Percentiles rank a stretch among this genome's conserved stretches.
Evolutionary conservation across 2,113 vertebrate species (phyloP).

Genomic region (Pelodiscus sinensis): DNA sequence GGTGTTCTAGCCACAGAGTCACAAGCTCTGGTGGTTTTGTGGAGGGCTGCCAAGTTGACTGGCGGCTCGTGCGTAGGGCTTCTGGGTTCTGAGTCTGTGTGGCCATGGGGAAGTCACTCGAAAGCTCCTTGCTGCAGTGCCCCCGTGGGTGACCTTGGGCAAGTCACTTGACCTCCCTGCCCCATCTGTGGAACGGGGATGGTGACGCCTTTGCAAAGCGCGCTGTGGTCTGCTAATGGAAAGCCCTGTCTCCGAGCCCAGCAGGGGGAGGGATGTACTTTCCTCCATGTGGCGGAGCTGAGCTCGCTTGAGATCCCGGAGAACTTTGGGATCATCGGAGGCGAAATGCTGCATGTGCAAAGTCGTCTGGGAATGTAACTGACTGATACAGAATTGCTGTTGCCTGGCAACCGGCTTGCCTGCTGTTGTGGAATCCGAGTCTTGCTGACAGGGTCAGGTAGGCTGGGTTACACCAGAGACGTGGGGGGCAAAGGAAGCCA

Average conservation of each 20-base stretch:
- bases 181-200: background rate
- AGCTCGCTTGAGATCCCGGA: fast-evolving
- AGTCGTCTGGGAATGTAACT: background rate
- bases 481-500: background rate
- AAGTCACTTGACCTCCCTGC: background rate
- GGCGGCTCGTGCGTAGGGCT: background rate
- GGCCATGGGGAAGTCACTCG: background rate
- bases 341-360: background rate
- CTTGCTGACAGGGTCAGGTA: background rate
- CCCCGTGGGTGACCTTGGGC: background rate
- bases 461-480: background rate
- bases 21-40: background rate
- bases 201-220: background rate
- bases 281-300: background rate
- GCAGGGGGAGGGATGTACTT: background rate
- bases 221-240: background rate
- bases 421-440: fast-evolving
- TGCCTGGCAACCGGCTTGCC: background rate
- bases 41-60: background rate
- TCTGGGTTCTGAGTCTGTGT: background rate
- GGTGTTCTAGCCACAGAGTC: background rate
- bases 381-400: fast-evolving
- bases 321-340: background rate
- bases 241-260: background rate
- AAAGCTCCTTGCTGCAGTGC: fast-evolving